Evolutionary conservation across 1,140 invertebrate genomes (phyloP).

Genomic region (Drosophila parabipectinata): DNA sequence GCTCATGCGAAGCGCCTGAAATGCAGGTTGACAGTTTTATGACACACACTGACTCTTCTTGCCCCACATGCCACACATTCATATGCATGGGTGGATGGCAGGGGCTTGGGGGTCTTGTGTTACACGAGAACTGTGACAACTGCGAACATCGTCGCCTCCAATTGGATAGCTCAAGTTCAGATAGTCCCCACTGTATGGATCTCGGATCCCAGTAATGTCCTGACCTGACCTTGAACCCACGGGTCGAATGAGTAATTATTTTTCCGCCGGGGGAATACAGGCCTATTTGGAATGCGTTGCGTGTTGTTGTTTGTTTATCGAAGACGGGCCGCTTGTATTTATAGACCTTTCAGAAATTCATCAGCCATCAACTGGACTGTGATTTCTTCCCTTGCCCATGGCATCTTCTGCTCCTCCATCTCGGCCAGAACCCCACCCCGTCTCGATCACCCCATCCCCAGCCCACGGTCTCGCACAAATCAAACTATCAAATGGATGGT

Average conservation of each 20-base stretch:
- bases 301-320: conserved; percentile 57
- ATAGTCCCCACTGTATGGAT: conserved; percentile 9
- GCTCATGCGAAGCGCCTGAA: conserved; percentile 63
- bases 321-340: conserved; percentile 44
- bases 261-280: not conserved
- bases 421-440: too few relatives aligned
- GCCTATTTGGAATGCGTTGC: conserved; percentile 22
- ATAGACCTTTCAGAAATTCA: conserved; percentile 68
- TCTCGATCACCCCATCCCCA: not conserved
- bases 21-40: conserved; percentile 79
- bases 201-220: conserved; percentile 2
- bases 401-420: not conserved
- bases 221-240: conserved; percentile 41
- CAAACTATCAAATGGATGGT: conserved; percentile 48
- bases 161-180: conserved; percentile 23
- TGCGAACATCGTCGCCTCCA: conserved; percentile 15
- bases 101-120: conserved; percentile 11
- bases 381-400: conserved; percentile 1
- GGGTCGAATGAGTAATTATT: conserved; percentile 39
- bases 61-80: conserved; percentile 3
- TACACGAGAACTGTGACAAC: conserved; percentile 41
- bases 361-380: conserved; percentile 46
- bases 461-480: conserved; percentile 23
- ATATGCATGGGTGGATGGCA: not conserved
- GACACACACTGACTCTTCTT: conserved; percentile 47